Conservation (phyloP, 2,888 invertebrate genomes). For the Amaurobius ferox region DNA sequence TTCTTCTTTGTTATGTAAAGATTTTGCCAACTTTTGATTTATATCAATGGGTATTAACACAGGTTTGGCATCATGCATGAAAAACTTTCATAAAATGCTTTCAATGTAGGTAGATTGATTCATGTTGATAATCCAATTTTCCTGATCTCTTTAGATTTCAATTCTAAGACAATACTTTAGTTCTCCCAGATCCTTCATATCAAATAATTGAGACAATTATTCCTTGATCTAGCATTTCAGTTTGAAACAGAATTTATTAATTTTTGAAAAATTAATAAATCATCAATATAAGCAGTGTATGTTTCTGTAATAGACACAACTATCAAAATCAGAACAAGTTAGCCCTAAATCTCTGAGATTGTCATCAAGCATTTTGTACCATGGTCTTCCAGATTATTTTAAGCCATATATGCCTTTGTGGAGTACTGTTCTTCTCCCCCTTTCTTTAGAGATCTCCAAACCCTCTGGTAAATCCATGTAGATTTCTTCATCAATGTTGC, state of each 20-base stretch:
- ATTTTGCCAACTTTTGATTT: neutral
- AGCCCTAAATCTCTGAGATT: slow-evolving; percentile 64
- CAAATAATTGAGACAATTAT: slow-evolving; percentile 26
- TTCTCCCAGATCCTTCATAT: slow-evolving; percentile 23
- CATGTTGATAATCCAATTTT: neutral
- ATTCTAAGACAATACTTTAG: slow-evolving; percentile 20
- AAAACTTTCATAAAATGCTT: neutral
- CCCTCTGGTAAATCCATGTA: slow-evolving; percentile 41
- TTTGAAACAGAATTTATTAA: neutral
- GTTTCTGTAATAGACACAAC: slow-evolving; percentile 27
- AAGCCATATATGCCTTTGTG: slow-evolving; percentile 73
- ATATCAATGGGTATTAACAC: neutral
- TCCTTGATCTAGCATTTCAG: slow-evolving; percentile 25
- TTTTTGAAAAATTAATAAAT: slow-evolving; percentile 32
- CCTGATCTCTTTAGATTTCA: slow-evolving; percentile 18
- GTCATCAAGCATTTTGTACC: slow-evolving; percentile 71
- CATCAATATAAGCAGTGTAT: slow-evolving; percentile 54
- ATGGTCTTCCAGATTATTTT: slow-evolving; percentile 69
- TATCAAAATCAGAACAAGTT: slow-evolving; percentile 44
- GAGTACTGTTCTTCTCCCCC: slow-evolving; percentile 71
- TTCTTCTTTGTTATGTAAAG: neutral
- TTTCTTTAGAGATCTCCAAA: neutral
- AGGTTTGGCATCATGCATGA: neutral
- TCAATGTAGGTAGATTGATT: slow-evolving; percentile 18
- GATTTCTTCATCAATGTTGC: slow-evolving; percentile 72